A percentile compares a stretch with the other conserved stretches of the same genome.
Evolutionary conservation across 2,797 vertebrate species (phyloP).

Genomic region (Hippoglossus hippoglossus): DNA sequence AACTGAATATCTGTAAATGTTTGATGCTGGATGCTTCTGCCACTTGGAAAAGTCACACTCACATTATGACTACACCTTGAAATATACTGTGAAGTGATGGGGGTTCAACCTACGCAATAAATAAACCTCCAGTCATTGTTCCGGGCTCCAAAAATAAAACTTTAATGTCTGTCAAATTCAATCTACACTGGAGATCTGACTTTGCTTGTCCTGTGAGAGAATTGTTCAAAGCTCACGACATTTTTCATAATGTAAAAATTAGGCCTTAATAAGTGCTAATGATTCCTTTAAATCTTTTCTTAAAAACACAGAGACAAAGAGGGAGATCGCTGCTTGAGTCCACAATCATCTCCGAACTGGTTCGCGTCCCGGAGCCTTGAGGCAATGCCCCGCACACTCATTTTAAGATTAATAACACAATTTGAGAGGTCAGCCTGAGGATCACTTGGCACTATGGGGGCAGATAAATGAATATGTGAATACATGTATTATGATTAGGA

Average conservation of each 20-base stretch:
- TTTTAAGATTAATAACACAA: constrained; percentile 64
- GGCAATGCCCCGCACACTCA: constrained; percentile 31
- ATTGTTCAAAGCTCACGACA: neutral
- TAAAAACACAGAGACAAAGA: constrained; percentile 33
- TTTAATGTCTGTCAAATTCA: too few relatives aligned
- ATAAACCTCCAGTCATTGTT: too few relatives aligned
- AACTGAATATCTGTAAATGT: neutral
- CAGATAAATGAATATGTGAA: constrained; percentile 64
- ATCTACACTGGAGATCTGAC: too few relatives aligned
- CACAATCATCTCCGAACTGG: constrained; percentile 47
- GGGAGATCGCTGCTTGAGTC: constrained; percentile 16
- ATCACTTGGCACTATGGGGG: constrained; percentile 59
- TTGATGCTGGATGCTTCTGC: neutral
- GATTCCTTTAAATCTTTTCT: constrained; percentile 13
- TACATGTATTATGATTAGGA: constrained; percentile 66
- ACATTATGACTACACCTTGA: neutral
- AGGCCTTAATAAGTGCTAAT: constrained; percentile 33
- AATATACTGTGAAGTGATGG: neutral
- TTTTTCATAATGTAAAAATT: constrained; percentile 9
- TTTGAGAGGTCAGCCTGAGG: constrained; percentile 56
- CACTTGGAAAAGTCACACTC: neutral
- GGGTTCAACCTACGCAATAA: too few relatives aligned
- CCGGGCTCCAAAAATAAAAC: too few relatives aligned
- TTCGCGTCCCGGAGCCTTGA: constrained; percentile 24
- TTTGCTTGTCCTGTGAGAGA: neutral